Base-by-base conservation (phyloP, 2,888 invertebrate genomes). In the Heliconius hortense region DNA sequence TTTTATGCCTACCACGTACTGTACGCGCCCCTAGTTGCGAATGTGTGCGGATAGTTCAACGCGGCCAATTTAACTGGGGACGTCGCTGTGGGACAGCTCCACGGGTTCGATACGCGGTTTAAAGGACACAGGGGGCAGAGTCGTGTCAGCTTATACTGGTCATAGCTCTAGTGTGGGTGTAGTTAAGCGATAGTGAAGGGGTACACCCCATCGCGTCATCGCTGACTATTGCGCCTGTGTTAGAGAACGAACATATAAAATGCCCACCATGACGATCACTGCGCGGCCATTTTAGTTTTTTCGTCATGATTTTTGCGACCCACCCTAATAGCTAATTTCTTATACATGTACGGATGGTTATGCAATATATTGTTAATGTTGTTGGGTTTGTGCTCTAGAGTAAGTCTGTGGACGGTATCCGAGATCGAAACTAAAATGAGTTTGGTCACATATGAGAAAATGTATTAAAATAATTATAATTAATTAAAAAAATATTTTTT, bases 201-300 rank as follows among this genome's bases (percentile, higher is more conserved):
- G 88, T 82, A 87, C 90, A 84, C 89, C 91, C 89, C 90, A 84
- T 77, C 86, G 87, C 91, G 90, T 92, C 93, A 92, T 92, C 89
- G 84, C 87, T 92, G 92, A 92, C 92, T 90, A 87, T 88, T 90
- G 90, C 91, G 89, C 88, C 85, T 91, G 91, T 93, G 92, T 93
- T 93, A 92, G 88, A 88, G 92, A 86, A 87, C 86, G 90, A 90
- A 91, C 92, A 91, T 92, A 92, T 93, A 90, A 93, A 93, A 93
- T 92, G 87, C 91, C 89, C 91, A 84, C 81, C 92, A 90, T 92
- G 91, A 92, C 91, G 89, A 92, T 91, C 88, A 89, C 85, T 83
- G 82, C 79, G 88, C 89, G 84, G 91, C 92, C 91, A 91, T 92
- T 89, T 91, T 89, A 84, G 84, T 88, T 89, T 88, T 84, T 80